Percentiles rank a stretch among this genome's conserved stretches.
Evolutionary conservation across 2,888 invertebrate genomes (phyloP).

Genomic region (Apamea epomidion): DNA sequence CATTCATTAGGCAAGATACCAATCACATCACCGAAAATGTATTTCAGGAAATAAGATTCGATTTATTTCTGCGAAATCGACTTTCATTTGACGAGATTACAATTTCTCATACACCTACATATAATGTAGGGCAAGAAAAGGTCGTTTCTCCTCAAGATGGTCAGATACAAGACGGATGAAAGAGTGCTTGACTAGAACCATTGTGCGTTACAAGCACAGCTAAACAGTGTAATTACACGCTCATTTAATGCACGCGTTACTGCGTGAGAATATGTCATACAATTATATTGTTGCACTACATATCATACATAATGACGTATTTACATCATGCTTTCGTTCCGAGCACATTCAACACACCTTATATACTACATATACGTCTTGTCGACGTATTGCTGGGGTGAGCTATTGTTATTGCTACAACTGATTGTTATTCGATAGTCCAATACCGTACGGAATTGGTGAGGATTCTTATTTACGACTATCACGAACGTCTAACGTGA

Average conservation of each 20-base stretch:
- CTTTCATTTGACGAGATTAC: conserved; percentile 23
- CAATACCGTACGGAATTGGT: conserved; percentile 46
- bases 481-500: conserved; percentile 35
- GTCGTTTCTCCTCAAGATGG: conserved; percentile 49
- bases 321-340: conserved; percentile 61
- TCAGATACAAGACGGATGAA: conserved; percentile 53
- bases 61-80: conserved; percentile 45
- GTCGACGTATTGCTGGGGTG: conserved; percentile 20
- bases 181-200: conserved; percentile 47
- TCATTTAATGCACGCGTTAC: conserved; percentile 60
- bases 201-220: conserved; percentile 55
- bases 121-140: conserved; percentile 27
- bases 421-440: conserved; percentile 59
- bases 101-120: conserved; percentile 17
- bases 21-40: conserved; percentile 47
- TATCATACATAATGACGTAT: conserved; percentile 57
- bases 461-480: conserved; percentile 57
- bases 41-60: conserved; percentile 38
- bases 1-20: conserved; percentile 37
- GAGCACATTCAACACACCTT: conserved; percentile 19
- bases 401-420: conserved; percentile 47
- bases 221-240: conserved; percentile 63
- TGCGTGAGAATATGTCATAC: conserved; percentile 68
- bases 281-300: conserved; percentile 64
- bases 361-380: conserved; percentile 8